phyloP scores from a whole-genome alignment of 2,797 vertebrate species.

The Manis javanica region DNA sequence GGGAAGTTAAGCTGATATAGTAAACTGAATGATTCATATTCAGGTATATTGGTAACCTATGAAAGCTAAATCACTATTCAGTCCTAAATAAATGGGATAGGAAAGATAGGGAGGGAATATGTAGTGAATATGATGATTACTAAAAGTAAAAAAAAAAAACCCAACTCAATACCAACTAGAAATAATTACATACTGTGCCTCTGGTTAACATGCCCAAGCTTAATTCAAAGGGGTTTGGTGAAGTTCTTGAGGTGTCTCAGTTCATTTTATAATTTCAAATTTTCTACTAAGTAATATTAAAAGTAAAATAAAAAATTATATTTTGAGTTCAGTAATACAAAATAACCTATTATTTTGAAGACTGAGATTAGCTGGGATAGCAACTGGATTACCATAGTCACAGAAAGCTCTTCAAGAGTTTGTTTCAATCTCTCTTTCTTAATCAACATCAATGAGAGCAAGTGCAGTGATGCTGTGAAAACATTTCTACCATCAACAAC shows the following conservation, averaged over 20 bases:
- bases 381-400: background rate
- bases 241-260: slow-evolving; percentile 4
- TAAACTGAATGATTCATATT: slow-evolving; percentile 33
- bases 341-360: slow-evolving; percentile 26
- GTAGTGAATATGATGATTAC: no score
- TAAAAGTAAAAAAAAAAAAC: slow-evolving; percentile 41
- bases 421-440: background rate
- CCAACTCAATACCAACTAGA: slow-evolving; percentile 3
- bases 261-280: slow-evolving; percentile 1
- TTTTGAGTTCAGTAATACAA: background rate
- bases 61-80: slow-evolving; percentile 13
- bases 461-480: background rate
- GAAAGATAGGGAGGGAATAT: no score
- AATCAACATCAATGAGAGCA: background rate
- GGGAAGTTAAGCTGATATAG: background rate
- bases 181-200: background rate
- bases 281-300: background rate
- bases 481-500: background rate
- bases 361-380: background rate
- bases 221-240: slow-evolving; percentile 5
- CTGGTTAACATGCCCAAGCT: background rate
- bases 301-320: slow-evolving; percentile 49
- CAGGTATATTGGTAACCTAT: background rate
- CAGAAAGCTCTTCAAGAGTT: background rate
- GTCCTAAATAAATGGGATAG: background rate